Evolutionary conservation across 2,113 vertebrate species (phyloP).

Genomic region (Vidua macroura): DNA sequence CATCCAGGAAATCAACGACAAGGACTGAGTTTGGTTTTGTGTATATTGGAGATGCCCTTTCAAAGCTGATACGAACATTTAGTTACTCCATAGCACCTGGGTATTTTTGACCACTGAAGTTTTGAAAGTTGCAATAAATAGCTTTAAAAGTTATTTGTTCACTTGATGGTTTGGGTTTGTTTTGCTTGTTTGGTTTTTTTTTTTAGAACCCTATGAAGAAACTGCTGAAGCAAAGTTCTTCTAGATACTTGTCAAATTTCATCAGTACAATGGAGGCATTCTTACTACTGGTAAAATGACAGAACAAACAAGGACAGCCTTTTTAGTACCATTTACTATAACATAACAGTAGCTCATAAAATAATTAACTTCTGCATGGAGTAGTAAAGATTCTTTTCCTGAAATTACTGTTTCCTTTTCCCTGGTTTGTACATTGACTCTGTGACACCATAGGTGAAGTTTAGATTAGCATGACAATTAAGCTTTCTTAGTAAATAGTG

Average conservation of each 20-base stretch:
- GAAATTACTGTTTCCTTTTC: background rate
- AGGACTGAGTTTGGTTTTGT: slow-evolving; percentile 63
- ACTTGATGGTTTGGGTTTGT: background rate
- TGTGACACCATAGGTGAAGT: background rate
- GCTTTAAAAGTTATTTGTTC: background rate
- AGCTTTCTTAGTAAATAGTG: background rate
- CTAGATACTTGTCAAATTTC: background rate
- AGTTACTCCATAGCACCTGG: slow-evolving; percentile 4
- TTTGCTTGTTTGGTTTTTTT: background rate
- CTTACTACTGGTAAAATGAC: background rate
- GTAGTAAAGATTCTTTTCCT: background rate
- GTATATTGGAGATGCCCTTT: background rate
- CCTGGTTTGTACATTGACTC: background rate
- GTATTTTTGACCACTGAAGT: slow-evolving; percentile 18
- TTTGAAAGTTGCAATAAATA: slow-evolving; percentile 46
- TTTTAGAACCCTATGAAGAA: background rate
- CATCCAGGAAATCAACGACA: slow-evolving; percentile 75
- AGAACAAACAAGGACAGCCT: background rate
- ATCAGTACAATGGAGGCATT: background rate
- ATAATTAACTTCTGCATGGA: background rate
- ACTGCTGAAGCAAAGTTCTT: background rate
- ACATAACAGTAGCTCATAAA: background rate
- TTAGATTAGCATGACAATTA: background rate
- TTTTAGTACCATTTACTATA: background rate
- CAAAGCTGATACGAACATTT: background rate